Percentiles rank a stretch among this genome's conserved stretches.
Conservation (phyloP, 2,888 invertebrate genomes). For the Caenorhabditis sp. region DNA sequence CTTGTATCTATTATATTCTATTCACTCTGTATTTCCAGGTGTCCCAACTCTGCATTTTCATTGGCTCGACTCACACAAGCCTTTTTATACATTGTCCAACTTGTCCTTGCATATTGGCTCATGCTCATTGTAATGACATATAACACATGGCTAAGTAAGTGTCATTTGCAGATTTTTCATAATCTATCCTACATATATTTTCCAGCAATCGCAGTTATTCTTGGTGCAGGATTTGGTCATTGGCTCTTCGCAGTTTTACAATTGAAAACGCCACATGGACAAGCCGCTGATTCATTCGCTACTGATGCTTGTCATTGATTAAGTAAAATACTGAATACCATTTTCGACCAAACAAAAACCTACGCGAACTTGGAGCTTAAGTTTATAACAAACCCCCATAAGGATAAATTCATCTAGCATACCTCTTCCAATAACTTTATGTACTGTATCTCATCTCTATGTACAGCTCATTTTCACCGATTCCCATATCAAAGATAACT, state of each 20-base stretch:
- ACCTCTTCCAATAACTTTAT: background rate
- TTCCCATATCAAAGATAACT: background rate
- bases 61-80: slow-evolving; percentile 16
- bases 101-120: slow-evolving; percentile 65
- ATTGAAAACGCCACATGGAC: slow-evolving; percentile 37
- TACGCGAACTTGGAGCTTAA: background rate
- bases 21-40: slow-evolving; percentile 2
- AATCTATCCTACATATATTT: too few relatives aligned
- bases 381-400: background rate
- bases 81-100: slow-evolving; percentile 52
- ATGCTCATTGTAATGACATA: slow-evolving; percentile 70
- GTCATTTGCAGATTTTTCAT: background rate
- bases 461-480: background rate
- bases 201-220: slow-evolving; percentile 58
- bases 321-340: too few relatives aligned
- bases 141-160: slow-evolving; percentile 62
- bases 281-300: slow-evolving; percentile 50
- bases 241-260: slow-evolving; percentile 62
- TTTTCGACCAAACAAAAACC: too few relatives aligned
- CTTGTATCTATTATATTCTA: background rate
- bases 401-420: background rate
- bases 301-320: slow-evolving; percentile 61
- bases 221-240: slow-evolving; percentile 64
- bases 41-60: slow-evolving; percentile 6
- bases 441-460: background rate